Percentiles rank a stretch among this genome's conserved stretches.
Evolutionary conservation across 2,797 vertebrate species (phyloP).

Genomic region (Heteromormyrus szaboi): DNA sequence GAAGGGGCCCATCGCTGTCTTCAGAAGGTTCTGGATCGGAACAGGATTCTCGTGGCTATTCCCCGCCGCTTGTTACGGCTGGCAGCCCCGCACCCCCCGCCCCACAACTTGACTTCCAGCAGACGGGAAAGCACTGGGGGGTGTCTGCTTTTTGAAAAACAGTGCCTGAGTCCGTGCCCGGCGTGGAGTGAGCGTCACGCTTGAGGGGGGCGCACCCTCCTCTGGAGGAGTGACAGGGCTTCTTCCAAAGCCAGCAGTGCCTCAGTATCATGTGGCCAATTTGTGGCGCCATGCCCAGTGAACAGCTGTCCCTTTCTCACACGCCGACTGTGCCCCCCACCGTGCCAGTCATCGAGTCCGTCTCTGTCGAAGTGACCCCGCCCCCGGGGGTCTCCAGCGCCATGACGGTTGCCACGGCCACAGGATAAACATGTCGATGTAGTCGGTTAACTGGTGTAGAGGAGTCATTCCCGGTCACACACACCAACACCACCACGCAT

Average conservation of each 20-base stretch:
- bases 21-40: slow-evolving; percentile 5
- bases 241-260: neutral
- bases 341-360: neutral
- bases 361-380: neutral
- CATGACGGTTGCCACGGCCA: neutral
- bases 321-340: neutral
- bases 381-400: neutral
- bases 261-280: neutral
- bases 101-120: neutral
- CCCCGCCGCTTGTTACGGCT: neutral
- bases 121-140: neutral
- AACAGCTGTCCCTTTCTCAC: neutral
- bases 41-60: neutral
- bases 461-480: neutral
- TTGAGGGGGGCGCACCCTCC: neutral
- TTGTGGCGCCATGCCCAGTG: neutral
- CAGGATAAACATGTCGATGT: neutral
- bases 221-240: neutral
- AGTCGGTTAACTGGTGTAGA: neutral
- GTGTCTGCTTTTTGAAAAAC: neutral
- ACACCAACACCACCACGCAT: neutral
- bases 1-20: slow-evolving; percentile 17
- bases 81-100: slow-evolving; percentile 4
- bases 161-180: neutral
- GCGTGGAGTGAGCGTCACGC: neutral